These are phyloP conservation scores for Benthochromis sp. DNA, from an alignment of 2,113 vertebrate genomes.

Conservation along the genomic window DNA sequence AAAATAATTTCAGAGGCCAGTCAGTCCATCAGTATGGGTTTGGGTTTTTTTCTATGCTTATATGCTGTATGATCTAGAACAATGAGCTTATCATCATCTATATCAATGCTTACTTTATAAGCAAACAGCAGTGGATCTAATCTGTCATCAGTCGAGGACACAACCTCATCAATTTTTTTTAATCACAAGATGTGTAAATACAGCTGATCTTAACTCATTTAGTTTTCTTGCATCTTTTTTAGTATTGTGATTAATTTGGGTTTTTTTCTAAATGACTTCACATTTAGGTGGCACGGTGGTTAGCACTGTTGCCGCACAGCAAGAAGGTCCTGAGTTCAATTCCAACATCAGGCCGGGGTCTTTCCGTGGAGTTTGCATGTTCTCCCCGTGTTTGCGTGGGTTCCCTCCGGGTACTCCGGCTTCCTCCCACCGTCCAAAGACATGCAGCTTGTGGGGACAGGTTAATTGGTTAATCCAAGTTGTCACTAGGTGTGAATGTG, in stretches of 20 bases:
- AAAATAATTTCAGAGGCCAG: not conserved
- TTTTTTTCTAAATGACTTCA: not conserved
- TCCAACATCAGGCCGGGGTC: too few species aligned
- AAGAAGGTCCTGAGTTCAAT: too few species aligned
- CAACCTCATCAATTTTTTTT: rapidly evolving
- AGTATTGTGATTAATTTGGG: not conserved
- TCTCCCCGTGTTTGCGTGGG: too few species aligned
- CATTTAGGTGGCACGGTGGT: rapidly evolving
- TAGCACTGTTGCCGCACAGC: too few species aligned
- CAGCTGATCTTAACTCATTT: not conserved
- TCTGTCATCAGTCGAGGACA: not conserved
- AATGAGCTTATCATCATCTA: not conserved
- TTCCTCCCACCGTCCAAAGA: too few species aligned
- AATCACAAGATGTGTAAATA: not conserved
- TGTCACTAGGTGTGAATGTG: too few species aligned
- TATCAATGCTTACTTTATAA: not conserved
- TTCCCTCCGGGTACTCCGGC: too few species aligned
- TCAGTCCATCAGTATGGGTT: not conserved
- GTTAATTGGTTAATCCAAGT: too few species aligned
- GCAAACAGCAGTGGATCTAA: not conserved
- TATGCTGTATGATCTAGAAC: not conserved
- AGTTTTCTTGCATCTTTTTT: not conserved
- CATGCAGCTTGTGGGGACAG: too few species aligned
- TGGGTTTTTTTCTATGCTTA: not conserved
- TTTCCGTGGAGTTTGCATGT: too few species aligned